These are phyloP conservation scores for Leucozona laternaria DNA, from an alignment of 2,888 invertebrate species.

Conservation along the genomic window DNA sequence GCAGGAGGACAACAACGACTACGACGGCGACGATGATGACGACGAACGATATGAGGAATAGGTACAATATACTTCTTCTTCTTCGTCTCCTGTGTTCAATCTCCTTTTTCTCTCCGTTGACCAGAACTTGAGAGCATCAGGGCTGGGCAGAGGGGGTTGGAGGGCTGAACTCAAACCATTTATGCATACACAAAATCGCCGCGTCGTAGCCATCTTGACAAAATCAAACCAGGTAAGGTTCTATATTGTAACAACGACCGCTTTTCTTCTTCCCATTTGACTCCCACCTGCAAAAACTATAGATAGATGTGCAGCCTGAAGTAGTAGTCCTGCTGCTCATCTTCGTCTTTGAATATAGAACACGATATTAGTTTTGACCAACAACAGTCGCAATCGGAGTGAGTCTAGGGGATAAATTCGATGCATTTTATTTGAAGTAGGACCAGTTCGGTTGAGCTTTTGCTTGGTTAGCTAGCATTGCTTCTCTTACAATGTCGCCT, in stretches of 20 bases:
- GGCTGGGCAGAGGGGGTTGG: background rate
- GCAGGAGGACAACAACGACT: constrained; percentile 35
- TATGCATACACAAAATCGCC: constrained; percentile 58
- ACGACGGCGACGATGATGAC: constrained; percentile 37
- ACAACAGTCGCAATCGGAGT: constrained; percentile 18
- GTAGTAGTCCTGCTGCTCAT: constrained; percentile 45
- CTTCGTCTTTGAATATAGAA: constrained; percentile 65
- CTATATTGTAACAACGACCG: constrained; percentile 24
- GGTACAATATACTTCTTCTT: constrained; percentile 64
- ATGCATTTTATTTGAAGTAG: constrained; percentile 48
- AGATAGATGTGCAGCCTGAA: background rate
- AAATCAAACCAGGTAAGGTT: constrained; percentile 55
- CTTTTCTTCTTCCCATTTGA: constrained; percentile 24
- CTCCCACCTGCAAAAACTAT: constrained; percentile 45
- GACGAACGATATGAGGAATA: constrained; percentile 57
- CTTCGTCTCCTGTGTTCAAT: constrained; percentile 29
- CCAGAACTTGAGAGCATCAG: background rate
- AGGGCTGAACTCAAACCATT: constrained; percentile 27
- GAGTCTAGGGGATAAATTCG: constrained; percentile 37
- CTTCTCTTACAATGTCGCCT: constrained; percentile 66
- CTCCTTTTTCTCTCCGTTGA: constrained; percentile 27
- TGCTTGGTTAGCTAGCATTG: constrained; percentile 64
- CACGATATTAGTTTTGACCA: constrained; percentile 65
- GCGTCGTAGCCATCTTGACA: constrained; percentile 67
- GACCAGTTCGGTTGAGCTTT: constrained; percentile 49